phyloP scores from a whole-genome alignment of 2,888 invertebrate species.

The Nycteola revayana region DNA sequence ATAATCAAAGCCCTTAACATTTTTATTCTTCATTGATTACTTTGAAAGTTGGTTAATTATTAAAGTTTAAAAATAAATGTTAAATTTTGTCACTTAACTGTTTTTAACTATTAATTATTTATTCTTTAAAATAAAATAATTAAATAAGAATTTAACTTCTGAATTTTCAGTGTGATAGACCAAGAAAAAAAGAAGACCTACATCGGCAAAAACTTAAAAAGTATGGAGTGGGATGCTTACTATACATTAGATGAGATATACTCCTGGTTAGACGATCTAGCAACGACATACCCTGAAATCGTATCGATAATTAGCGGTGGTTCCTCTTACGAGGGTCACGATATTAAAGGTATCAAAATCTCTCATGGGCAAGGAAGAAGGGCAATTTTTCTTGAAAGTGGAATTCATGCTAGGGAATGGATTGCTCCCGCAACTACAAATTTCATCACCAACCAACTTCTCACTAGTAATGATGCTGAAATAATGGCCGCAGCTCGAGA shows the following conservation, averaged over 20 bases:
- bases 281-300: slow-evolving; percentile 59
- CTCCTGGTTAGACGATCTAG: slow-evolving; percentile 80
- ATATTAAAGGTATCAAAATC: slow-evolving; percentile 73
- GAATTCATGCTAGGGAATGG: slow-evolving; percentile 90
- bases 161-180: slow-evolving; percentile 77
- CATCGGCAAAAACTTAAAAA: slow-evolving; percentile 42
- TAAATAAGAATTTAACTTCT: too few relatives aligned
- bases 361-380: slow-evolving; percentile 58
- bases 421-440: slow-evolving; percentile 84
- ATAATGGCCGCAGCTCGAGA: slow-evolving; percentile 71
- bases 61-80: too few relatives aligned
- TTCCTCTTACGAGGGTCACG: slow-evolving; percentile 64
- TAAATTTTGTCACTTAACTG: too few relatives aligned
- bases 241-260: slow-evolving; percentile 83
- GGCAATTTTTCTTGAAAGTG: slow-evolving; percentile 68
- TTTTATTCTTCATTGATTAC: too few relatives aligned
- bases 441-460: slow-evolving; percentile 82
- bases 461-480: slow-evolving; percentile 75
- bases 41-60: too few relatives aligned
- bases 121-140: too few relatives aligned
- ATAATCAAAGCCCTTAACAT: too few relatives aligned
- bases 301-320: slow-evolving; percentile 67
- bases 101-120: too few relatives aligned
- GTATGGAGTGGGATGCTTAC: slow-evolving; percentile 82
- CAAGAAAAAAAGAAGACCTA: slow-evolving; percentile 61